Evolutionary conservation across 2,113 vertebrate species (phyloP), one percentile per base, ranked within the genome.

Genomic region (Synchiropus splendidus): DNA sequence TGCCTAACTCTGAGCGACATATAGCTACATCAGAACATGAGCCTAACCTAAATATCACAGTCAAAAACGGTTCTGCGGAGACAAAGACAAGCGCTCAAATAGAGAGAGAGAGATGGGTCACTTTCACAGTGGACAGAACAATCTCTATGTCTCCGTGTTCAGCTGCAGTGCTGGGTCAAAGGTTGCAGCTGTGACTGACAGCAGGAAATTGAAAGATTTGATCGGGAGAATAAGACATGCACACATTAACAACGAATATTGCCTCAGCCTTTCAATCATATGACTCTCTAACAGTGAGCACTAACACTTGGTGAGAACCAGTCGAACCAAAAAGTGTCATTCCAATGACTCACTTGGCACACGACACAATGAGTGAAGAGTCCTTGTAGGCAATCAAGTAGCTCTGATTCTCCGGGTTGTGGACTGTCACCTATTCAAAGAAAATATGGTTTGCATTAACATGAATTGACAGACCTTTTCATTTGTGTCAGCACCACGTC

Each of bases 331-430:
- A 8, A 27, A 27, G 8, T 4, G 21, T 4, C 21, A 27, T 27
- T n/a, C n/a, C n/a, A n/a, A n/a, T 1, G 1, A 81, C 93, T 90
- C 86, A 98, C 95, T 89, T 95, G 41, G 94, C 92, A 72, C 90
- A 91, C 46, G 94, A 97, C 57, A 88, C 76, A 59, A 98, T 97
- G 58, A 98, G 95, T 4, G 93, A 91, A 0, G 94, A 98, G 82
- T 98, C 93, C 72, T 97, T 96, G 79, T 97, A 98, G 16, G 95
- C 95, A 49, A 98, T 98, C 79, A 98, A 70, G 78, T 98, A 98
- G 81, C 89, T 86, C 81, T 96, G 93, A 81, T 98, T 98, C 76
- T 98, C 95, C 37, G 90, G 87, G 81, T 98, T 97, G 76, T 97
- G 92, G 58, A 75, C 79, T 0, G 75, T 77, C 44, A 79, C 70